Evolutionary conservation across 2,113 vertebrate genomes (phyloP), one percentile per base, ranked within the genome.

Genomic region (Brachirus orientalis): DNA sequence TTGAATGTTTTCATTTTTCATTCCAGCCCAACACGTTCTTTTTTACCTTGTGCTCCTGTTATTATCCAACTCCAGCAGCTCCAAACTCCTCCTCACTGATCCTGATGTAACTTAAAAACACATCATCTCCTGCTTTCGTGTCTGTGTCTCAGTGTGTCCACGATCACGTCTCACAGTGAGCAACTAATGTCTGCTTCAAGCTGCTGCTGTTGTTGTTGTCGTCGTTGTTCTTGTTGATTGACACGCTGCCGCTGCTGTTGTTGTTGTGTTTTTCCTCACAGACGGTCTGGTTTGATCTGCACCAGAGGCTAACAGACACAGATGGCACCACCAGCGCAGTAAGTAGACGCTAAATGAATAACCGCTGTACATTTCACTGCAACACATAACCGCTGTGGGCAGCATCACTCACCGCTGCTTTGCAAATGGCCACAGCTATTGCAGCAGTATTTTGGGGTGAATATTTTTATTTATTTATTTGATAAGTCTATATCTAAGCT

Each of bases 201-300:
- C 56, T 66, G 53, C 59, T 63, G 48, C 19, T 52, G 74, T 71
- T 83, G 68, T 75, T 7, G 55, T 76, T 82, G 70, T 55, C 79
- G 67, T 77, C 8, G 58, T 77, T 81, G 63, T 53, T 72, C 72
- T 75, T 36, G 69, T 74, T 77, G 80, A 86, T 83, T 81, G 85
- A 91, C 80, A 65, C 71, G 83, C 69, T 80, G 68, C 61, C 75
- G 86, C 72, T 78, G 81, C 51, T 77, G 33, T 89, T 89, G 77
- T 82, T 20, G 70, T 85, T 88, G 85, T 86, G 69, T 76, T 91
- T 89, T 71, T 81, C 73, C 72, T 89, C 92, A 67, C 93, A 99
- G 97, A 95, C 96, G 1, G 94, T 99, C 64, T 98, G 94, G 93
- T 95, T 99, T 80, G 97, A 99, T 88, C 94, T 99, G 90, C 96